A percentile compares a stretch with the other conserved stretches of the same genome.
Conservation (phyloP, 2,888 invertebrate genomes). For the Thecophora atra region DNA sequence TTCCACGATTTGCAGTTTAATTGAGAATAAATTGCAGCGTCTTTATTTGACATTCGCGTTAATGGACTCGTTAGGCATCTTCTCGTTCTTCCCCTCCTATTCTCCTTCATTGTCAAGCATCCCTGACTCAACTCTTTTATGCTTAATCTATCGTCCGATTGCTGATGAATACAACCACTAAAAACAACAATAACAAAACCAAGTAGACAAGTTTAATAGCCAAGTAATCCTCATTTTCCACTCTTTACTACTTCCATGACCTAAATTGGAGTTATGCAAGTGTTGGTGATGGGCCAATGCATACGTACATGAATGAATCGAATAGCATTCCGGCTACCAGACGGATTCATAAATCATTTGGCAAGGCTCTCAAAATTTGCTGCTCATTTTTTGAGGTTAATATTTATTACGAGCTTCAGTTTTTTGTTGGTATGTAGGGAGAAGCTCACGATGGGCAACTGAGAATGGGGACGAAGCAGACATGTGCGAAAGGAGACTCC, state of each 20-base stretch:
- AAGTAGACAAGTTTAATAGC: background rate
- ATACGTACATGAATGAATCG: background rate
- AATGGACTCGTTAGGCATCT: background rate
- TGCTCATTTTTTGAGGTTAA: constrained; percentile 12
- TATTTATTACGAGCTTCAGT: constrained; percentile 12
- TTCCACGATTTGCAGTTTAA: background rate
- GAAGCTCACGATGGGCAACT: background rate
- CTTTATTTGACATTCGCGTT: constrained; percentile 14
- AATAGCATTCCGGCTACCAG: background rate
- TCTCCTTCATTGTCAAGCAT: background rate
- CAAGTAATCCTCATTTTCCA: background rate
- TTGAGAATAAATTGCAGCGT: background rate
- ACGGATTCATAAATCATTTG: constrained; percentile 19
- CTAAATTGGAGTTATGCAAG: background rate
- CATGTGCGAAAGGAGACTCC: background rate
- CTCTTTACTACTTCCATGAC: background rate
- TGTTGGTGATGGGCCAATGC: background rate
- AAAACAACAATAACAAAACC: background rate
- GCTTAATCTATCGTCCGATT: background rate
- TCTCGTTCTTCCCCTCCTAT: background rate
- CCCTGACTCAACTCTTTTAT: background rate
- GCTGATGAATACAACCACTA: background rate
- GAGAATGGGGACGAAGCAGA: background rate
- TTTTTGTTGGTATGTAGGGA: constrained; percentile 3
- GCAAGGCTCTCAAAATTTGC: background rate